Evolutionary conservation across 1,140 invertebrate species (phyloP).

Genomic region (Arctopsyche grandis): DNA sequence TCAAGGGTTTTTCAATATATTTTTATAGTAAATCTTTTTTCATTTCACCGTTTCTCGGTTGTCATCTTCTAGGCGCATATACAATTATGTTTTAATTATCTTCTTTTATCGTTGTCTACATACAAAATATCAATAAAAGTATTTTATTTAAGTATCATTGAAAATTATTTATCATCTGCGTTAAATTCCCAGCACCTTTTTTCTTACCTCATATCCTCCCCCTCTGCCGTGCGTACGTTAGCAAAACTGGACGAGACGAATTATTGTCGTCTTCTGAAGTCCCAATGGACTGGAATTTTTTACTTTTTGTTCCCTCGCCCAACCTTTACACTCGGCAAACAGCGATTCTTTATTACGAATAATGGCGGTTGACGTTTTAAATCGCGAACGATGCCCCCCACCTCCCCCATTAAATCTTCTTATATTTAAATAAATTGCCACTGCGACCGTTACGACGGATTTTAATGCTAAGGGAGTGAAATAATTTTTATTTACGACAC

Average conservation of each 20-base stretch:
- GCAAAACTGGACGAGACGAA: slow-evolving; percentile 40
- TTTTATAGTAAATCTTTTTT: neutral
- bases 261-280: slow-evolving; percentile 42
- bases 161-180: slow-evolving; percentile 23
- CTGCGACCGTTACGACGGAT: slow-evolving; percentile 11
- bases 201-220: slow-evolving; percentile 8
- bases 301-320: slow-evolving; percentile 12
- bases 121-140: no score
- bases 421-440: slow-evolving; percentile 29
- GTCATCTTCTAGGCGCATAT: no score
- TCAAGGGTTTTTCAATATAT: neutral
- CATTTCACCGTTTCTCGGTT: no score
- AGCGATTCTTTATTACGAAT: slow-evolving; percentile 33
- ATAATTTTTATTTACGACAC: slow-evolving; percentile 27
- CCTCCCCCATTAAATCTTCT: slow-evolving; percentile 13
- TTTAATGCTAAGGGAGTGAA: slow-evolving; percentile 18
- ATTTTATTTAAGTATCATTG: neutral
- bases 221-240: neutral
- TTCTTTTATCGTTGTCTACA: no score
- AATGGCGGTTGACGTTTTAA: slow-evolving; percentile 36
- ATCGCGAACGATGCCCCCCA: slow-evolving; percentile 16
- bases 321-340: slow-evolving; percentile 35
- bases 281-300: slow-evolving; percentile 28
- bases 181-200: slow-evolving; percentile 5
- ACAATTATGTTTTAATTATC: slow-evolving; percentile 5